A percentile compares a stretch with the other conserved stretches of the same genome.
Evolutionary conservation across 2,113 vertebrate genomes (phyloP).

Genomic region (Coptodon bakossiorum): DNA sequence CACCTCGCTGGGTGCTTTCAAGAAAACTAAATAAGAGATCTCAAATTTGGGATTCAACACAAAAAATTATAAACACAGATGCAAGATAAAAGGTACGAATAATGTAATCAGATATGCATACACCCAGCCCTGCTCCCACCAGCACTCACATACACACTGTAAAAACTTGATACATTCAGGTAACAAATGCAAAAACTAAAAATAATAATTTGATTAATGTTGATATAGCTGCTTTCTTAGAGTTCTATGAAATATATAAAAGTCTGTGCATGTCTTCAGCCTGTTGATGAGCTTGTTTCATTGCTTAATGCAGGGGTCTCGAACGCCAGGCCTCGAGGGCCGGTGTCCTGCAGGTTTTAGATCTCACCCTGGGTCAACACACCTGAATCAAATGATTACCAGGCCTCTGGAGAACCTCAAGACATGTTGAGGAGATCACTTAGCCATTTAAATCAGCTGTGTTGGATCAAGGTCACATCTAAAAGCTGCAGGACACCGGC

Average conservation of each 20-base stretch:
- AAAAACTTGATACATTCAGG: background rate
- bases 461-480: background rate
- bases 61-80: rapidly evolving
- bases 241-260: background rate
- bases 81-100: background rate
- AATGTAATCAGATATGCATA: background rate
- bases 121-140: background rate
- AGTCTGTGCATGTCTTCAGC: rapidly evolving
- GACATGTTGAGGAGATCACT: background rate
- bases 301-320: background rate
- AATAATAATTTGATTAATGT: background rate
- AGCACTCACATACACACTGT: background rate
- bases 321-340: background rate
- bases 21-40: background rate
- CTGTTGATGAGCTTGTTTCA: rapidly evolving
- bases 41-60: background rate
- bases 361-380: background rate
- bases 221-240: background rate
- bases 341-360: background rate
- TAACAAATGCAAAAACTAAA: background rate
- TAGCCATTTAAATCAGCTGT: background rate
- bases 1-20: background rate
- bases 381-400: background rate
- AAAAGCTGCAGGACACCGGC: background rate
- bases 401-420: background rate